These are phyloP conservation scores for Aleiodes testaceus DNA, from an alignment of 2,888 invertebrate species.

Conservation along the genomic window DNA sequence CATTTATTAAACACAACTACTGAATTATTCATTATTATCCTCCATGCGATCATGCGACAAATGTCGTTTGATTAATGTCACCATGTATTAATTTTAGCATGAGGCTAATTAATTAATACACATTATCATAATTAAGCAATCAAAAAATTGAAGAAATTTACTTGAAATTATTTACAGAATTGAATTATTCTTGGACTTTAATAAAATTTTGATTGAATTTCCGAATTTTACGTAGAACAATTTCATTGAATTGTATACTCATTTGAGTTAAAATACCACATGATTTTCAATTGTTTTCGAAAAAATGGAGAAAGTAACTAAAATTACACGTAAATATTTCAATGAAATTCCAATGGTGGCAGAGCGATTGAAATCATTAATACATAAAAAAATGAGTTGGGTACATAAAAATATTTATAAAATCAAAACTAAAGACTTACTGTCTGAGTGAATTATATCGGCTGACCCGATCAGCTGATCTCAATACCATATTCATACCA, in stretches of 20 bases:
- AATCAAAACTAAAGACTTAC: conserved; percentile 61
- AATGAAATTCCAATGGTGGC: not conserved
- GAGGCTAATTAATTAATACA: no score
- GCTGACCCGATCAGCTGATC: conserved; percentile 67
- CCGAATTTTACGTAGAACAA: no score
- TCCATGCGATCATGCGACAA: conserved; percentile 17
- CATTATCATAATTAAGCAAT: no score
- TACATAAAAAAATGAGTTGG: not conserved
- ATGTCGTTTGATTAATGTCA: not conserved
- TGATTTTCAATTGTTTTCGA: not conserved
- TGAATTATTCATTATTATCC: conserved; percentile 10
- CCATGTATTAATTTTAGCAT: no score
- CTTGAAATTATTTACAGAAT: no score
- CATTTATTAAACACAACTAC: not conserved
- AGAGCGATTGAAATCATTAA: not conserved
- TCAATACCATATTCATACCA: conserved; percentile 66
- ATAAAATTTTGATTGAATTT: no score
- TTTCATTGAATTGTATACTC: not conserved
- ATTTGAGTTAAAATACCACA: not conserved
- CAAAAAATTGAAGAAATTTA: no score
- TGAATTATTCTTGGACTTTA: no score
- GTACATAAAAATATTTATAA: not conserved
- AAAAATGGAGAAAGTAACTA: not conserved
- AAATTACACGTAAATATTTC: not conserved
- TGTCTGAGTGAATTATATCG: conserved; percentile 67